Conservation (phyloP, 1,140 invertebrate species). For the Pollicipes pollicipes region DNA sequence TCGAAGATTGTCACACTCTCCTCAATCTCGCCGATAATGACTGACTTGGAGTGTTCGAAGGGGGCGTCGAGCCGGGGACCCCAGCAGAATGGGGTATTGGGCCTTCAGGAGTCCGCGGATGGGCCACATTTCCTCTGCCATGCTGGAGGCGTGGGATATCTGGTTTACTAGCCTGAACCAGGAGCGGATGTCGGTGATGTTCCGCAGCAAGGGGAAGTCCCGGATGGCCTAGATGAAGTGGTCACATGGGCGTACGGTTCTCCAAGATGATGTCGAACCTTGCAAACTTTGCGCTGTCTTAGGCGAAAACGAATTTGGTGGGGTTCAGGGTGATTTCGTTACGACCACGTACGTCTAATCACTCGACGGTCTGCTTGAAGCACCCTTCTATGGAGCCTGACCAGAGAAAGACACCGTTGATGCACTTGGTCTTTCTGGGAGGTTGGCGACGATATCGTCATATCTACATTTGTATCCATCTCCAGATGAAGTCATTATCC, state of each 20-base stretch:
- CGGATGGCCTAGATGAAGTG: not conserved
- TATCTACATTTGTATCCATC: constrained; percentile 5
- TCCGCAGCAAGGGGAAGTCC: not conserved
- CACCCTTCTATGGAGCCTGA: not conserved
- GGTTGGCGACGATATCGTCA: constrained; percentile 7
- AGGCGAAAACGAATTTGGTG: not conserved
- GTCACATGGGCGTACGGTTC: not conserved
- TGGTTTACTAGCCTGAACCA: constrained; percentile 8
- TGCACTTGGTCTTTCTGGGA: not conserved
- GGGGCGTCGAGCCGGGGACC: not conserved
- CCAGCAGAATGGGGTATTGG: not conserved
- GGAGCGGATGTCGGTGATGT: not conserved
- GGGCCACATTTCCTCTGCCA: not conserved
- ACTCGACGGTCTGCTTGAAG: not conserved
- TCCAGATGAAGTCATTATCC: constrained; percentile 7
- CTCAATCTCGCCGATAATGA: not conserved
- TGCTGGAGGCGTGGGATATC: not conserved
- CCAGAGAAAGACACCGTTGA: not conserved
- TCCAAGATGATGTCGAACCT: not conserved
- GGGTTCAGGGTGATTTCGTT: not conserved
- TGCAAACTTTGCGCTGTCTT: not conserved
- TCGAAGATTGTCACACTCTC: constrained; percentile 10
- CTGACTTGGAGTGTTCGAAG: not conserved
- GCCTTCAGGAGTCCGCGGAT: not conserved
- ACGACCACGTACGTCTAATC: not conserved